phyloP scores from a whole-genome alignment of 92 coral and sea anemone species.

The Porites lobata region DNA sequence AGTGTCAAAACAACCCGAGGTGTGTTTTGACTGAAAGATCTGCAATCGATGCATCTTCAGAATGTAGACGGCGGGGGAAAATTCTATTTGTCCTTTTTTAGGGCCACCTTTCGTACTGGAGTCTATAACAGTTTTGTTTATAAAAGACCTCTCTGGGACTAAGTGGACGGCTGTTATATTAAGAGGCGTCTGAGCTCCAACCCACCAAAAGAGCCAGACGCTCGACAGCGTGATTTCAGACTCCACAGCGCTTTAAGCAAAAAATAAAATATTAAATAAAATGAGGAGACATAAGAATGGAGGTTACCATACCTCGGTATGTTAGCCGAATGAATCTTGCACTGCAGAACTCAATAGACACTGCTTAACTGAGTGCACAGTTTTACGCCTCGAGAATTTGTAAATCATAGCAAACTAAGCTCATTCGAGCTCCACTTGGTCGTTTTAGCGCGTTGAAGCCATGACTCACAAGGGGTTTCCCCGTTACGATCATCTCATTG shows the following conservation, averaged over 20 bases:
- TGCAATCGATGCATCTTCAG: not conserved
- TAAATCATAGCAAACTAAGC: constrained; percentile 9
- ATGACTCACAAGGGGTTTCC: constrained; percentile 20
- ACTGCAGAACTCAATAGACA: not conserved
- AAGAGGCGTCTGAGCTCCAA: not conserved
- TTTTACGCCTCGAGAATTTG: not conserved
- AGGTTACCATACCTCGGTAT: constrained; percentile 14
- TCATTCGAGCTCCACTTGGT: not conserved
- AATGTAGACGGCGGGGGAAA: not conserved
- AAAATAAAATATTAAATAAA: not conserved
- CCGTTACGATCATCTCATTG: constrained; percentile 33
- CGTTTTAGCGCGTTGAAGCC: constrained; percentile 48
- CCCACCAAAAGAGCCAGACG: not conserved
- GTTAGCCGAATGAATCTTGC: constrained; percentile 2
- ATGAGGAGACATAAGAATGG: no score
- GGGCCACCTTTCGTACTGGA: no score
- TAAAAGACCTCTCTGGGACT: not conserved
- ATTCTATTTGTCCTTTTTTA: not conserved
- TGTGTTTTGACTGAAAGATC: not conserved
- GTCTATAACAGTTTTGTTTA: not conserved
- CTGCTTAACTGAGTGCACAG: not conserved
- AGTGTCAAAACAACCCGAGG: constrained; percentile 15
- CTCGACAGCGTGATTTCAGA: not conserved
- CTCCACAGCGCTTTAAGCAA: not conserved
- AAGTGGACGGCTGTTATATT: no score